These are phyloP conservation scores for Brienomyrus longianalis DNA, from an alignment of 2,113 vertebrate species.

Conservation along the genomic window DNA sequence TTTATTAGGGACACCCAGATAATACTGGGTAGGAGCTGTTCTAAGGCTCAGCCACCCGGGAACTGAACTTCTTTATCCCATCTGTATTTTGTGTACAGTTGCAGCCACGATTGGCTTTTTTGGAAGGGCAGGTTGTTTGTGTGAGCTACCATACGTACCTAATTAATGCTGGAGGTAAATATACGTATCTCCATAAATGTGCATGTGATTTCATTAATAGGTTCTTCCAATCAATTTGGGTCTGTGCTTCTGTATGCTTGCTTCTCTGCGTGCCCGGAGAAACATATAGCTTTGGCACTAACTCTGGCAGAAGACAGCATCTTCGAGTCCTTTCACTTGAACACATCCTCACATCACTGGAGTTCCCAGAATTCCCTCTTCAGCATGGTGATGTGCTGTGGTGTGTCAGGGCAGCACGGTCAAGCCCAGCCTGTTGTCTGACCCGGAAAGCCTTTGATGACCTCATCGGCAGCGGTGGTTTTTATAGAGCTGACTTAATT, in stretches of 20 bases:
- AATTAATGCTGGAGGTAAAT: neutral
- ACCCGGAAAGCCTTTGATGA: neutral
- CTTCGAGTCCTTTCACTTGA: neutral
- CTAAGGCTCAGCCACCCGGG: neutral
- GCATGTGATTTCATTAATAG: neutral
- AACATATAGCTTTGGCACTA: neutral
- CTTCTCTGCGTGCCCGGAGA: neutral
- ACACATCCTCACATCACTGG: neutral
- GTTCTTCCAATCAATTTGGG: neutral
- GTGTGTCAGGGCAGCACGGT: neutral
- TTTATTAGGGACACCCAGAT: no score
- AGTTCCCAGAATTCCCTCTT: neutral
- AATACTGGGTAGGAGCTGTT: no score
- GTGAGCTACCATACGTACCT: neutral
- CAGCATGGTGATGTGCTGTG: constrained; percentile 4
- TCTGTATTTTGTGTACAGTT: neutral
- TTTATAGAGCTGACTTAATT: constrained; percentile 13
- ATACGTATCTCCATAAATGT: neutral
- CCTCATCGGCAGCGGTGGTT: constrained; percentile 9
- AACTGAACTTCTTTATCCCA: neutral
- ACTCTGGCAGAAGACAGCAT: neutral
- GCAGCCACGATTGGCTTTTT: neutral
- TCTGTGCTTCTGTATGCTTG: neutral
- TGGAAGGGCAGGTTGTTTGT: neutral
- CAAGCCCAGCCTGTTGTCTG: neutral